phyloP scores from a whole-genome alignment of 2,888 invertebrate genomes.

The Tiliacea citrago region DNA sequence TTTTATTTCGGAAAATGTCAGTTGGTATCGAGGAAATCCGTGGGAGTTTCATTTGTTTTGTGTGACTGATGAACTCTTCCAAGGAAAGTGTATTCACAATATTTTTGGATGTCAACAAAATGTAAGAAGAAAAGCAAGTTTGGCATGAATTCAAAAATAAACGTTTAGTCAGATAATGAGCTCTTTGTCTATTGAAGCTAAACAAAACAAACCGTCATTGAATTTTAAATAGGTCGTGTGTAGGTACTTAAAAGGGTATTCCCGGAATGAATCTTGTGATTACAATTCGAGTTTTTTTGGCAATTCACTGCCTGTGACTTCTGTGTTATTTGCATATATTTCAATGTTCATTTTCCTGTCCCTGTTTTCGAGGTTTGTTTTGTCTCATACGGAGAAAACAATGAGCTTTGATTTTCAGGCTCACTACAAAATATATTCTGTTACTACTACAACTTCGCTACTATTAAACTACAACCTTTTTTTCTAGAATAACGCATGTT shows the following conservation, averaged over 20 bases:
- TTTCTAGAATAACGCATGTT: too few species aligned
- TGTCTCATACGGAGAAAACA: neutral
- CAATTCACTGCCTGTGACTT: neutral
- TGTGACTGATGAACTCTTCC: conserved; percentile 10
- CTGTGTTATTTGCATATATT: neutral
- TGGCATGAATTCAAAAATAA: conserved; percentile 32
- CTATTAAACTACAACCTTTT: neutral
- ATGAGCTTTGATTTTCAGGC: neutral
- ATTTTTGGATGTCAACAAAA: conserved; percentile 25
- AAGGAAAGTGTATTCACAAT: conserved; percentile 9
- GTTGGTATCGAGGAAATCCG: too few species aligned
- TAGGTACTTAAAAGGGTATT: neutral
- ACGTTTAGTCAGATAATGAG: conserved; percentile 1
- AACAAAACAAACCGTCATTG: conserved; percentile 9
- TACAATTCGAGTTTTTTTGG: neutral
- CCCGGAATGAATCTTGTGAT: neutral
- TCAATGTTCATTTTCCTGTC: neutral
- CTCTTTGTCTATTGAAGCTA: conserved; percentile 13
- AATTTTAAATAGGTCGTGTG: neutral
- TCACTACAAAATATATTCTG: too few species aligned
- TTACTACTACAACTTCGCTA: neutral
- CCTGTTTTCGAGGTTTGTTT: neutral
- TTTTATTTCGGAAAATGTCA: neutral
- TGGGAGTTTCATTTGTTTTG: neutral
- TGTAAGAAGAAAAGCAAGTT: neutral